Percentiles rank a stretch among this genome's conserved stretches.
Conservation (phyloP, 2,113 vertebrate genomes). For the Redunca redunca region DNA sequence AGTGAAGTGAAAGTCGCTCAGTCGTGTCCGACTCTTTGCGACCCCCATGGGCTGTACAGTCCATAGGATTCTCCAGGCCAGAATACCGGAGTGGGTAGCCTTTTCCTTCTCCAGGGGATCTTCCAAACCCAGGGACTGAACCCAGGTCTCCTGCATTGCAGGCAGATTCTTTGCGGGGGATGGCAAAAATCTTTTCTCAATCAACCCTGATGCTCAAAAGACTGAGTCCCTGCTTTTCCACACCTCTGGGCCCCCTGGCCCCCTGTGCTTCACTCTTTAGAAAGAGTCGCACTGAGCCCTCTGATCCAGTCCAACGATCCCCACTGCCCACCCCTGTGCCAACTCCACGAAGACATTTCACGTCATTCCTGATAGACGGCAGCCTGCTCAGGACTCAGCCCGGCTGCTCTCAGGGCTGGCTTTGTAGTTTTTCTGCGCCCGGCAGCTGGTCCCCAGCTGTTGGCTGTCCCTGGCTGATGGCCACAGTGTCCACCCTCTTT, state of each 20-base stretch:
- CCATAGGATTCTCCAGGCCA: no score
- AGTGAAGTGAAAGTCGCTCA: no score
- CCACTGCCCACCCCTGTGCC: neutral
- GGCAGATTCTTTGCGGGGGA: neutral
- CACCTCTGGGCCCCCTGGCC: neutral
- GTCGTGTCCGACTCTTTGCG: neutral
- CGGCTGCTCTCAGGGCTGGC: neutral
- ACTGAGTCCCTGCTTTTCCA: neutral
- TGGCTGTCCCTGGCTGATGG: neutral
- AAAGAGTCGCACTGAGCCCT: neutral
- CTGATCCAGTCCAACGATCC: neutral
- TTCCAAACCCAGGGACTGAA: no score
- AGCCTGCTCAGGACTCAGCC: neutral
- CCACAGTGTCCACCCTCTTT: neutral
- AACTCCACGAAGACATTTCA: neutral
- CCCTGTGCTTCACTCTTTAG: accelerated
- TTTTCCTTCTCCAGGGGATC: no score
- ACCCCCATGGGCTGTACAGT: neutral
- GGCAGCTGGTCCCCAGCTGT: slow-evolving; percentile 39
- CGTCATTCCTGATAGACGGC: neutral
- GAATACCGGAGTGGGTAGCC: no score
- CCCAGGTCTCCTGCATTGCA: no score
- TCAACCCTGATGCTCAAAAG: neutral
- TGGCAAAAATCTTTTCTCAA: neutral
- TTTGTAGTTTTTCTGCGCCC: neutral